A percentile compares a stretch with the other conserved stretches of the same genome.
These are phyloP conservation scores for Pollimyrus isidori DNA, from an alignment of 2,113 vertebrate species.

Conservation along the genomic window DNA sequence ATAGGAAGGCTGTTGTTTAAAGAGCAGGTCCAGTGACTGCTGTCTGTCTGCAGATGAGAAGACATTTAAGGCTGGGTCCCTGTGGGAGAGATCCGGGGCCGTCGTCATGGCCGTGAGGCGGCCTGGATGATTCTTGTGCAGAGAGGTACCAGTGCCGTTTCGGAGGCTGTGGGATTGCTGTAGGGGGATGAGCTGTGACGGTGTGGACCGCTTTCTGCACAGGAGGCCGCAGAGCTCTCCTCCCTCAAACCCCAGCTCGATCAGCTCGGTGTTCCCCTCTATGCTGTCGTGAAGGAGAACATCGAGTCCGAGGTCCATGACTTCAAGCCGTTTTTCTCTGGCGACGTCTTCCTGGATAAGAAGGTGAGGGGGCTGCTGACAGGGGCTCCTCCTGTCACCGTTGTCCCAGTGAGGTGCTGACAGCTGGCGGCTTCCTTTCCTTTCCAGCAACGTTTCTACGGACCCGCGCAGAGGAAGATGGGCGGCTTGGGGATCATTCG, in stretches of 20 bases:
- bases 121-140: constrained; percentile 96
- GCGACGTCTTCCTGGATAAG: constrained; percentile 85
- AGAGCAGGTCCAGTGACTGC: background rate
- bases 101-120: constrained; percentile 90
- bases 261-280: constrained; percentile 79
- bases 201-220: background rate
- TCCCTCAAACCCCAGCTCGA: constrained; percentile 84
- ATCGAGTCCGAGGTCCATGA: constrained; percentile 76
- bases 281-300: constrained; percentile 88
- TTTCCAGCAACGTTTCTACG: constrained; percentile 79
- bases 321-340: constrained; percentile 85
- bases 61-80: constrained; percentile 74
- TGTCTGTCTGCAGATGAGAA: constrained; percentile 49
- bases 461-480: constrained; percentile 79
- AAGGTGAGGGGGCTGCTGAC: constrained; percentile 52
- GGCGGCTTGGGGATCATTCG: constrained; percentile 75
- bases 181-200: background rate
- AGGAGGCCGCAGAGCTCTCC: constrained; percentile 93
- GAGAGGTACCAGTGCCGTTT: constrained; percentile 68
- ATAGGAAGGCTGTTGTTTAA: background rate
- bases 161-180: background rate
- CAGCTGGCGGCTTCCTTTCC: background rate
- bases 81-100: constrained; percentile 80
- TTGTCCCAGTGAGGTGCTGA: background rate
- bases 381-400: too few relatives aligned